Evolutionary conservation across 2,113 vertebrate genomes (phyloP).

Genomic region (Dicerorhinus sumatrensis): DNA sequence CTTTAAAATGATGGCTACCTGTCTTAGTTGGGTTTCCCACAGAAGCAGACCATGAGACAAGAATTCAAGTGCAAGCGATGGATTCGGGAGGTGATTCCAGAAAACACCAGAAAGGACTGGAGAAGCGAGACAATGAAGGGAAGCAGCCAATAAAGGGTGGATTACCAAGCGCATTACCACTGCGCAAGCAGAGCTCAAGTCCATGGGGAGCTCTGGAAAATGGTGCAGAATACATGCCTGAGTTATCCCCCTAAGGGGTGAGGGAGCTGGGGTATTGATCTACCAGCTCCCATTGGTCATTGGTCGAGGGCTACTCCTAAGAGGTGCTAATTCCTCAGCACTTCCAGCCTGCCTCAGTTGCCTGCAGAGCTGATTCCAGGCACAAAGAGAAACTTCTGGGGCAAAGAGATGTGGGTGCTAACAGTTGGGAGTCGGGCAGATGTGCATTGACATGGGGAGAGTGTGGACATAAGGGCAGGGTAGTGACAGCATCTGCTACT

Average conservation of each 20-base stretch:
- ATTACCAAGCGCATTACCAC: background rate
- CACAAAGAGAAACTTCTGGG: background rate
- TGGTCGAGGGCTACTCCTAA: background rate
- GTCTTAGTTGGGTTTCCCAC: background rate
- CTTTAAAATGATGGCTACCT: background rate
- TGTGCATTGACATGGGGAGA: background rate
- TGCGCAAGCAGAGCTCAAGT: background rate
- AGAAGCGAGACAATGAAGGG: background rate
- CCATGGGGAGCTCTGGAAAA: background rate
- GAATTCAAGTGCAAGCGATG: background rate
- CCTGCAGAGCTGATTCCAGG: background rate
- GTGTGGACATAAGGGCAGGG: background rate
- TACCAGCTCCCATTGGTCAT: no score
- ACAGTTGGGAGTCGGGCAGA: background rate
- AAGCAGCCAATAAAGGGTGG: background rate
- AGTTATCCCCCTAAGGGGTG: background rate
- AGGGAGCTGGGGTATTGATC: background rate
- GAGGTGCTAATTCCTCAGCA: background rate
- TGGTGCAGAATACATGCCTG: background rate
- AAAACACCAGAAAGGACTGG: background rate
- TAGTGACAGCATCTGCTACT: background rate
- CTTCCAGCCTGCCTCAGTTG: background rate
- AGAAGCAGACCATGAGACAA: background rate
- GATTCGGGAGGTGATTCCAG: background rate
- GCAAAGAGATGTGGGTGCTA: background rate